Percentiles rank a stretch among this genome's conserved stretches.
Conservation (phyloP, 1,140 invertebrate species). For the Drosophila gunungcola region DNA sequence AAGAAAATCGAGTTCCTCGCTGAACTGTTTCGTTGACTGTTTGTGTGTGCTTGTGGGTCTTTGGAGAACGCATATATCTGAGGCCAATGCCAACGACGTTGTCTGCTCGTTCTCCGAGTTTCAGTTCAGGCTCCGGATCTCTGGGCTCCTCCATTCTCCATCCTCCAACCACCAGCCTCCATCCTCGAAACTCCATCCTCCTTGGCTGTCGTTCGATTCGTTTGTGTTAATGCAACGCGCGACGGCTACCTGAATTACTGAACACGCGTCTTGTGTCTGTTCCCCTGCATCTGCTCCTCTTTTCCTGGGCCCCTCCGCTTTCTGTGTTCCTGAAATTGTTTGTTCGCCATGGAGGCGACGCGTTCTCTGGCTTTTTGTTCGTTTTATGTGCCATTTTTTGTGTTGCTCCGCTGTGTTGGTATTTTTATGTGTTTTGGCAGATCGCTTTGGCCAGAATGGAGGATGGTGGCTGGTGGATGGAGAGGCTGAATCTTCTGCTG, state of each 20-base stretch:
- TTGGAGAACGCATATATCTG: conserved; percentile 58
- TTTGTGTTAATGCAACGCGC: conserved; percentile 84
- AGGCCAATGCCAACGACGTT: conserved; percentile 40
- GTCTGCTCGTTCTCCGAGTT: conserved; percentile 43
- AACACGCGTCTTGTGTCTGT: conserved; percentile 85
- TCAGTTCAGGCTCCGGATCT: conserved; percentile 25
- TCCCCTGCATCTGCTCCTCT: conserved; percentile 19
- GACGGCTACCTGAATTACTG: conserved; percentile 85
- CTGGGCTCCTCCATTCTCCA: conserved; percentile 23
- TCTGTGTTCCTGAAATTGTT: conserved; percentile 74
- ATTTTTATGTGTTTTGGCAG: conserved; percentile 80
- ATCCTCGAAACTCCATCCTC: conserved; percentile 43
- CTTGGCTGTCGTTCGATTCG: conserved; percentile 71
- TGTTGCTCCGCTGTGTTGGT: conserved; percentile 56
- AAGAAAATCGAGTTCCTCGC: conserved; percentile 12
- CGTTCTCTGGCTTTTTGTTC: conserved; percentile 66
- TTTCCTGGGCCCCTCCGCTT: conserved; percentile 26
- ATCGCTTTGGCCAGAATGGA: conserved; percentile 55
- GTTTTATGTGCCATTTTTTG: conserved; percentile 68
- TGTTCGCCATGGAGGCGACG: conserved; percentile 72
- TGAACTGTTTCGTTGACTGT: conserved; percentile 38
- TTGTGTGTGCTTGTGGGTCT: conserved; percentile 32
- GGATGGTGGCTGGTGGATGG: conserved; percentile 19
- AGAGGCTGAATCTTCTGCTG: conserved; percentile 10
- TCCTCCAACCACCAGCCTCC: conserved; percentile 9